These are phyloP conservation scores for Blera fallax DNA, from an alignment of 2,888 invertebrate genomes.

Conservation along the genomic window DNA sequence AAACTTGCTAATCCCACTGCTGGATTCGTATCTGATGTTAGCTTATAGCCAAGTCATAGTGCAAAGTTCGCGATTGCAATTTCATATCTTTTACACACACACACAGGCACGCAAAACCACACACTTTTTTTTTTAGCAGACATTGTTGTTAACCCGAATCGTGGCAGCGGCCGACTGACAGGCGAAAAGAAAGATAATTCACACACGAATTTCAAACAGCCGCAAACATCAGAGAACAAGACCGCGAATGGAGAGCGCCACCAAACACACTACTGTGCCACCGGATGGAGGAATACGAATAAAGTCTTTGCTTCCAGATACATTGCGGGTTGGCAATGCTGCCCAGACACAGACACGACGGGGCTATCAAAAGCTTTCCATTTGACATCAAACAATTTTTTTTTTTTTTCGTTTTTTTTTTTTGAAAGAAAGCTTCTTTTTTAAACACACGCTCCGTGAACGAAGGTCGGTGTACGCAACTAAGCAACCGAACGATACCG, in stretches of 20 bases:
- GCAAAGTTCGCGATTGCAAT: conserved; percentile 43
- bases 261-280: conserved; percentile 44
- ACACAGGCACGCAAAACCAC: neutral
- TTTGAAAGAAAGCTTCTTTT: conserved; percentile 40
- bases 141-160: conserved; percentile 59
- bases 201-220: conserved; percentile 33
- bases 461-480: conserved; percentile 73
- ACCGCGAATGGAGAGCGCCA: conserved; percentile 48
- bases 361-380: conserved; percentile 54
- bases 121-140: neutral
- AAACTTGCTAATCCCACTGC: neutral
- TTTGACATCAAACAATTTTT: conserved; percentile 52
- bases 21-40: neutral
- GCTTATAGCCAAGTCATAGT: conserved; percentile 45
- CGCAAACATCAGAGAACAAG: conserved; percentile 23
- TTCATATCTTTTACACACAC: conserved; percentile 1
- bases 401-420: neutral
- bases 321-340: conserved; percentile 62
- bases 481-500: conserved; percentile 66
- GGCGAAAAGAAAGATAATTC: conserved; percentile 4
- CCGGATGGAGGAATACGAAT: conserved; percentile 64
- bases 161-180: conserved; percentile 49
- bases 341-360: conserved; percentile 55
- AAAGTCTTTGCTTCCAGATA: conserved; percentile 61
- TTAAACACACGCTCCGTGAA: conserved; percentile 44